These are phyloP conservation scores for Dufourea novaeangliae DNA, from an alignment of 1,140 invertebrate species.

Conservation along the genomic window DNA sequence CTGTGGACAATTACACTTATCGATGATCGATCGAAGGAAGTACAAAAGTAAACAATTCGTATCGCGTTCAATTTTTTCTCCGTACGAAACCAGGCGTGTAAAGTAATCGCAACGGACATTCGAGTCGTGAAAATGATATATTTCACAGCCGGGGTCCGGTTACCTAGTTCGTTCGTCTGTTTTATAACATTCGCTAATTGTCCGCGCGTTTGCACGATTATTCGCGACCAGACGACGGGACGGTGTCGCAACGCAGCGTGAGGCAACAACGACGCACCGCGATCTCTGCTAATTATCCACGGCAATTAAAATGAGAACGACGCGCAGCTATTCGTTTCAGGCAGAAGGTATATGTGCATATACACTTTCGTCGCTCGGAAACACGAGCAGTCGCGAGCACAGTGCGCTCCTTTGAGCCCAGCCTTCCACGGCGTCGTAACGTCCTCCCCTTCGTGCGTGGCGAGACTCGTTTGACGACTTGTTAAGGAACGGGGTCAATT, in stretches of 20 bases:
- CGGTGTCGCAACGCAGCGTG: constrained; percentile 8
- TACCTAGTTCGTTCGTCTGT: not conserved
- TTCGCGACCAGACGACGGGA: not conserved
- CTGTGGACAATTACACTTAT: not conserved
- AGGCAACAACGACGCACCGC: not conserved
- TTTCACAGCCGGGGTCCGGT: no score
- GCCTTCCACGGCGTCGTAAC: constrained; percentile 35
- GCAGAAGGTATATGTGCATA: no score
- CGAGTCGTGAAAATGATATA: not conserved
- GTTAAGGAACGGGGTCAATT: constrained; percentile 65
- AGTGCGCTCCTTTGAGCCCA: constrained; percentile 10
- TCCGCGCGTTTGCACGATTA: not conserved
- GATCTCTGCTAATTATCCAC: constrained; percentile 29
- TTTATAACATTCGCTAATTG: not conserved
- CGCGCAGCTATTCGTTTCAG: not conserved
- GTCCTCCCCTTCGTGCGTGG: constrained; percentile 46
- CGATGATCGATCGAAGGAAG: not conserved
- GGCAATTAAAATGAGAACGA: constrained; percentile 40
- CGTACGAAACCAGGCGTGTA: not conserved
- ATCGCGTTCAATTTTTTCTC: not conserved
- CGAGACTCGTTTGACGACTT: constrained; percentile 61
- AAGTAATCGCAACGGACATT: not conserved
- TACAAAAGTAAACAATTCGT: not conserved
- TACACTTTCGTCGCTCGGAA: constrained; percentile 9
- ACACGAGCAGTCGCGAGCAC: constrained; percentile 16